phyloP scores from a whole-genome alignment of 2,113 vertebrate species.

The Labeo catla region DNA sequence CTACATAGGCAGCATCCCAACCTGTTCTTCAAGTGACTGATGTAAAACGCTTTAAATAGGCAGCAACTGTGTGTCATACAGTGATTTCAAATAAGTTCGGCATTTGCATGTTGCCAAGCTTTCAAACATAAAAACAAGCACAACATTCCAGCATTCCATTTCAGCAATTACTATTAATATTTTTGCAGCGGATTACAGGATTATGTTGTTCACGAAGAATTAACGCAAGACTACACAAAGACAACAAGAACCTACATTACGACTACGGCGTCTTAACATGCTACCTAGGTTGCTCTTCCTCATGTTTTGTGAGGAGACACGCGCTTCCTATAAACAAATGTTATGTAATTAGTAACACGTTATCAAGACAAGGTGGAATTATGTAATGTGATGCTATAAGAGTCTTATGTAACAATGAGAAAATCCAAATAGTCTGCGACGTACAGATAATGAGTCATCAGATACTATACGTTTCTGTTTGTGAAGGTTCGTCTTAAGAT shows the following conservation, averaged over 20 bases:
- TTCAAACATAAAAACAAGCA: neutral
- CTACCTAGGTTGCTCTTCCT: neutral
- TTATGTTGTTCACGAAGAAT: neutral
- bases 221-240: too few species aligned
- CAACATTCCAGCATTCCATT: neutral
- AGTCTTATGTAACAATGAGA: constrained; percentile 23
- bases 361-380: constrained; percentile 19
- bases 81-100: neutral
- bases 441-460: neutral
- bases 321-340: constrained; percentile 1
- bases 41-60: too few species aligned
- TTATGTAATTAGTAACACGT: constrained; percentile 1
- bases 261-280: neutral
- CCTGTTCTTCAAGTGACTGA: too few species aligned
- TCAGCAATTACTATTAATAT: neutral
- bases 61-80: too few species aligned
- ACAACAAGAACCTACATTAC: neutral
- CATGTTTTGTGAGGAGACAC: neutral
- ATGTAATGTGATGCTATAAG: constrained; percentile 27
- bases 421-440: neutral
- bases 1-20: too few species aligned
- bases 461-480: neutral
- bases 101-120: neutral
- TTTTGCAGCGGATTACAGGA: neutral
- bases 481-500: neutral